A percentile compares a stretch with the other conserved stretches of the same genome.
These are phyloP conservation scores for Pristis pectinata DNA, from an alignment of 2,797 vertebrate genomes.

Conservation along the genomic window DNA sequence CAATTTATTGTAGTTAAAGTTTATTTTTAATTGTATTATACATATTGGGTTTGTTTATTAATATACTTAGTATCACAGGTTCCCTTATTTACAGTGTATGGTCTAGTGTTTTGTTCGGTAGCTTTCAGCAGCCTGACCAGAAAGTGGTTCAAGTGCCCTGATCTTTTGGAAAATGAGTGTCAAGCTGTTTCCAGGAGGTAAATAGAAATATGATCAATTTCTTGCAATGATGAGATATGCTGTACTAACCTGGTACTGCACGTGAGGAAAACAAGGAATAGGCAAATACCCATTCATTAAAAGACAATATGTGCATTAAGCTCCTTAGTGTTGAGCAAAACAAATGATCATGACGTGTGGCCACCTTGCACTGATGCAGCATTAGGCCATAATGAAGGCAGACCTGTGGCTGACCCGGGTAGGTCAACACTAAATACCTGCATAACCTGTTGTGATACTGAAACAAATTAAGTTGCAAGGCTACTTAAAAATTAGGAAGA, in stretches of 20 bases:
- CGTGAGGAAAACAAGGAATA: background rate
- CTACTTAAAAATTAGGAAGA: background rate
- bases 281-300: background rate
- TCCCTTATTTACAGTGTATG: too few relatives aligned
- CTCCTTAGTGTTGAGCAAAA: background rate
- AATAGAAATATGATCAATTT: background rate
- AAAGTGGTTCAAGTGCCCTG: too few relatives aligned
- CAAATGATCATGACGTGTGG: background rate
- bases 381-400: background rate
- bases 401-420: background rate
- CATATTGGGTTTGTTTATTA: too few relatives aligned
- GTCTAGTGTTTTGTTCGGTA: too few relatives aligned
- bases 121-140: too few relatives aligned
- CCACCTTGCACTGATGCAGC: background rate
- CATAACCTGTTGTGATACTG: background rate
- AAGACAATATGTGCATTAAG: background rate
- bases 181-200: background rate
- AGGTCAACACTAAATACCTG: background rate
- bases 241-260: background rate
- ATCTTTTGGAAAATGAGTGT: background rate
- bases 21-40: too few relatives aligned
- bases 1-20: too few relatives aligned
- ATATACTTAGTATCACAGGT: too few relatives aligned
- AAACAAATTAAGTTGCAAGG: background rate
- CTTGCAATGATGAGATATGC: background rate